These are phyloP conservation scores for Synergus umbraculus DNA, from an alignment of 2,888 invertebrate species.

Conservation along the genomic window DNA sequence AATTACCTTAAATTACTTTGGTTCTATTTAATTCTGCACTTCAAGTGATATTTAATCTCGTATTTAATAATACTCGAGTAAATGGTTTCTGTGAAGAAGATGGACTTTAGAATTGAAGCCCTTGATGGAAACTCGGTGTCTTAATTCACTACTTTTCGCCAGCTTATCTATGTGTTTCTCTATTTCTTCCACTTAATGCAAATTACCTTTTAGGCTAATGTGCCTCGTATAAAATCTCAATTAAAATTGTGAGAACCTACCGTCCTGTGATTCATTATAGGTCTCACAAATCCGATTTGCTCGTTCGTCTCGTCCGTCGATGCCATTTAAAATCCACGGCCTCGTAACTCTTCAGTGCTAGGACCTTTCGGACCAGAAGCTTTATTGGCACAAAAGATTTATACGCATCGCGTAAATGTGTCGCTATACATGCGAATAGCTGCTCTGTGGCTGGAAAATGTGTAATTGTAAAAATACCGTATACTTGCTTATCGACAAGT, in stretches of 20 bases:
- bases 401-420: conserved; percentile 45
- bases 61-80: neutral
- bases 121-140: neutral
- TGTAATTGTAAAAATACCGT: conserved; percentile 8
- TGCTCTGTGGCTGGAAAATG: conserved; percentile 7
- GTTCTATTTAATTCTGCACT: neutral
- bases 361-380: conserved; percentile 48
- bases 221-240: conserved; percentile 66
- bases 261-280: conserved; percentile 39
- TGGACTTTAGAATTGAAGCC: conserved; percentile 29
- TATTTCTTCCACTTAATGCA: conserved; percentile 47
- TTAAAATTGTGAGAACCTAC: conserved; percentile 57
- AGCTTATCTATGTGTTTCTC: neutral
- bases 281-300: conserved; percentile 44
- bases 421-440: neutral
- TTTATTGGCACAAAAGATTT: conserved; percentile 62
- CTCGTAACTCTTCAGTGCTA: conserved; percentile 55
- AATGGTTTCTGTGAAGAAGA: neutral
- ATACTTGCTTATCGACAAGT: neutral
- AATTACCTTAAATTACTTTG: neutral
- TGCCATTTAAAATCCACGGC: conserved; percentile 59
- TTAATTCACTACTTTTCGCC: conserved; percentile 37
- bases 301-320: conserved; percentile 45
- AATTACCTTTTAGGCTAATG: conserved; percentile 70
- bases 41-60: neutral